These are phyloP conservation scores for Apamea crenata DNA, from an alignment of 2,888 invertebrate genomes.

Conservation along the genomic window DNA sequence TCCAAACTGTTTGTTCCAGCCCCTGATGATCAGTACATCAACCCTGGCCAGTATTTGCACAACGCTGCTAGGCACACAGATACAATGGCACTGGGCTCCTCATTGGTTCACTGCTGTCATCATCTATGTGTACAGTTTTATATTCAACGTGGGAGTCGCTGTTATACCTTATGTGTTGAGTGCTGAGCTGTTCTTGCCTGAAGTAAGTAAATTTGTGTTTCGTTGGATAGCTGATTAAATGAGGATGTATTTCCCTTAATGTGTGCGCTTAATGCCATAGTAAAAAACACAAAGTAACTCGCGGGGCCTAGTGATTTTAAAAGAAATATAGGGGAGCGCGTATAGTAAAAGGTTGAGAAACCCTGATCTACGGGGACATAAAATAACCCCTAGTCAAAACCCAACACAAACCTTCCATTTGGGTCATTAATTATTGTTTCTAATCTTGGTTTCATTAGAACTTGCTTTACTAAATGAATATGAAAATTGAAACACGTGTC, in stretches of 20 bases:
- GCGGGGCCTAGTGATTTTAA: too few species aligned
- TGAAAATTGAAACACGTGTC: neutral
- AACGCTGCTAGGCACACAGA: conserved; percentile 76
- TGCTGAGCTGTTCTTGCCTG: conserved; percentile 86
- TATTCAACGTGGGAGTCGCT: conserved; percentile 85
- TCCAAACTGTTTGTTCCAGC: conserved; percentile 66
- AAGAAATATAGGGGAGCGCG: too few species aligned
- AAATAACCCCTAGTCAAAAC: neutral
- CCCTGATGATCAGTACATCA: conserved; percentile 75
- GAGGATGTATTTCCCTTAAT: neutral
- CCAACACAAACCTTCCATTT: neutral
- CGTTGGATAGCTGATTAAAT: neutral
- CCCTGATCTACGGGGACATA: neutral
- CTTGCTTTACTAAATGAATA: conserved; percentile 4
- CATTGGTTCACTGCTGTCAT: conserved; percentile 80
- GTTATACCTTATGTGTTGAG: conserved; percentile 85
- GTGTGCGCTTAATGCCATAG: neutral
- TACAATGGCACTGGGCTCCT: conserved; percentile 78
- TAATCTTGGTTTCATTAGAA: neutral
- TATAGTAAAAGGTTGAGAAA: neutral
- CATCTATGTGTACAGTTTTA: conserved; percentile 81
- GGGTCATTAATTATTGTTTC: neutral
- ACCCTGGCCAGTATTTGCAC: conserved; percentile 75
- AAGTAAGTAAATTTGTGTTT: conserved; percentile 73
- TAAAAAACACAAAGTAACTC: neutral